Base-by-base conservation (phyloP, 2,888 invertebrate genomes). In the Metallyticus violacea region DNA sequence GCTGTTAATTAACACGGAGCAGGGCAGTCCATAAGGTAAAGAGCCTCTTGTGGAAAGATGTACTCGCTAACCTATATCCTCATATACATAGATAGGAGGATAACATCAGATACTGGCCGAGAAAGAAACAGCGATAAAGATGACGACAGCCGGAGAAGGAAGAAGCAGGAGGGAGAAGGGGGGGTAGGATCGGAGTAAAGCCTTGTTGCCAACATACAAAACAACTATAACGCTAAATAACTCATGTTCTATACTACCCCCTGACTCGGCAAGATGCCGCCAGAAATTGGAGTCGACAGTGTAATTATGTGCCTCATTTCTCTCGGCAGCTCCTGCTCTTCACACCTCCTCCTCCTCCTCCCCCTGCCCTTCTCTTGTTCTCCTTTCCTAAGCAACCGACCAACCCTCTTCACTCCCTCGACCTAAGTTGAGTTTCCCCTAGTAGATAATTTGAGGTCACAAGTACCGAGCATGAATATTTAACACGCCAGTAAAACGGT, bases 231-330 rank as follows among this genome's bases (percentile, higher is more conserved):
- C 83, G 79, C 84, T 87, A 82, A 87, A 87, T 87, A 86, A 87
- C 87, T 87, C 87, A 87, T 86, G 86, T 79, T 84, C 81, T 86
- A 77, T 77, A 86, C 81, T 9, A 85, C 27, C 77, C 79, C 28
- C 26, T 25, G 29, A 84, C 62, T 86, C 79, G 81, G 86, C 87
- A 88, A 87, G 88, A 87, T 86, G 87, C 85, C 79, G 86, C 29
- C 85, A 28, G 85, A 87, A 87, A 88, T 88, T 87, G 87, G 86
- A 88, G 87, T 83, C 86, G 88, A 88, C 88, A 88, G 86, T 83
- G 88, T 88, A 88, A 88, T 88, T 88, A 88, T 88, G 88, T 87
- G 88, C 86, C 88, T 88, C 88, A 87, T 88, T 87, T 86, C 88
- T 88, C 88, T 85, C 79, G 79, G 78, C 77, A 25, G 29, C 85